These are phyloP conservation scores for Fregetta grallaria DNA, from an alignment of 2,113 vertebrate species.

Conservation along the genomic window DNA sequence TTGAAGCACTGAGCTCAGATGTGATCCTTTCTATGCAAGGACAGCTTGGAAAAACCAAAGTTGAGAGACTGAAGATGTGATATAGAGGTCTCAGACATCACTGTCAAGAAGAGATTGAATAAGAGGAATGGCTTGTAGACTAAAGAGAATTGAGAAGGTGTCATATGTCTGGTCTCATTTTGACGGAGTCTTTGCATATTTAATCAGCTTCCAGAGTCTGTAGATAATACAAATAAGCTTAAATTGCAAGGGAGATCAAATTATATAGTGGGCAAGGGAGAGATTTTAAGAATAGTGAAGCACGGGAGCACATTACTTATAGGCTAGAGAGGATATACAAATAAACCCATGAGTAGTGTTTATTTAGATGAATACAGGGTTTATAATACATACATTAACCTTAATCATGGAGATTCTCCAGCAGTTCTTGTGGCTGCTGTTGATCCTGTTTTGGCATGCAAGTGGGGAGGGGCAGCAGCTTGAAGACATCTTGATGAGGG, in stretches of 20 bases:
- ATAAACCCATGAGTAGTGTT: background rate
- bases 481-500: background rate
- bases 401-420: background rate
- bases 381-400: background rate
- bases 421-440: background rate
- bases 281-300: background rate
- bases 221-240: background rate
- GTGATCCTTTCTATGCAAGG: background rate
- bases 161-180: background rate
- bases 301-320: background rate
- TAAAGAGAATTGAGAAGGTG: background rate
- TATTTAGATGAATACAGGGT: background rate
- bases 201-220: background rate
- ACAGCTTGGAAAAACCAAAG: background rate
- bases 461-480: background rate
- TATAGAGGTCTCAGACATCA: background rate
- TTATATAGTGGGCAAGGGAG: background rate
- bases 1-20: background rate
- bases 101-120: background rate
- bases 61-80: background rate
- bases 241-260: background rate
- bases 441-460: background rate
- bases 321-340: background rate
- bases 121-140: background rate
- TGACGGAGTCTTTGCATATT: background rate